These are phyloP conservation scores for Drosophila sordidula DNA, from an alignment of 2,888 invertebrate species.

Conservation along the genomic window DNA sequence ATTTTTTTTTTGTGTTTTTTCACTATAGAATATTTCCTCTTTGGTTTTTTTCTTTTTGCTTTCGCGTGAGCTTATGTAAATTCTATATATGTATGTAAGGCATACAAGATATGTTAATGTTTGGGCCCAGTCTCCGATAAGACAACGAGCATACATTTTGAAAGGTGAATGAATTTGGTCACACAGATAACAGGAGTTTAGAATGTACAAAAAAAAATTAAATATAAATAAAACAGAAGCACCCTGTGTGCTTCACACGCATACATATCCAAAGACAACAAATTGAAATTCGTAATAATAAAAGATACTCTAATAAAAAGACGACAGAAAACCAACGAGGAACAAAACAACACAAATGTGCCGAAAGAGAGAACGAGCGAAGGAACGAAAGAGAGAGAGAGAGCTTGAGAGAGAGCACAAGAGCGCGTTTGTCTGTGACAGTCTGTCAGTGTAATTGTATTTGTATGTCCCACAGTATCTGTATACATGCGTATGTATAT, in stretches of 20 bases:
- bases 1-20: conserved; percentile 10
- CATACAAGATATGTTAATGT: conserved; percentile 62
- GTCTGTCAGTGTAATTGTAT: conserved; percentile 40
- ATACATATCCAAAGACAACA: conserved; percentile 2
- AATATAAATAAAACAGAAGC: conserved; percentile 30
- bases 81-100: conserved; percentile 21
- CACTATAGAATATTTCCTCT: conserved; percentile 37
- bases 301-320: conserved; percentile 45
- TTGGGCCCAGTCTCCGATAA: conserved; percentile 42
- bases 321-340: conserved; percentile 54
- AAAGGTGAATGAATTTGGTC: conserved; percentile 73
- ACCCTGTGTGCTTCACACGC: conserved; percentile 33
- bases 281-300: conserved; percentile 59
- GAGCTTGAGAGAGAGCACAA: conserved; percentile 25
- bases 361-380: conserved; percentile 4
- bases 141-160: conserved; percentile 36
- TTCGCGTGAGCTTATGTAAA: conserved; percentile 60
- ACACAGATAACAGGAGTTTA: conserved; percentile 57
- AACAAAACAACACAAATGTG: conserved; percentile 58
- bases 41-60: conserved; percentile 10
- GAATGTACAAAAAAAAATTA: conserved; percentile 20
- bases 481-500: conserved; percentile 25
- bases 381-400: not conserved
- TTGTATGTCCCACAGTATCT: conserved; percentile 26
- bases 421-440: conserved; percentile 44